Conservation (phyloP, 2,888 invertebrate genomes). For the Trichogramma dendrolimi region DNA sequence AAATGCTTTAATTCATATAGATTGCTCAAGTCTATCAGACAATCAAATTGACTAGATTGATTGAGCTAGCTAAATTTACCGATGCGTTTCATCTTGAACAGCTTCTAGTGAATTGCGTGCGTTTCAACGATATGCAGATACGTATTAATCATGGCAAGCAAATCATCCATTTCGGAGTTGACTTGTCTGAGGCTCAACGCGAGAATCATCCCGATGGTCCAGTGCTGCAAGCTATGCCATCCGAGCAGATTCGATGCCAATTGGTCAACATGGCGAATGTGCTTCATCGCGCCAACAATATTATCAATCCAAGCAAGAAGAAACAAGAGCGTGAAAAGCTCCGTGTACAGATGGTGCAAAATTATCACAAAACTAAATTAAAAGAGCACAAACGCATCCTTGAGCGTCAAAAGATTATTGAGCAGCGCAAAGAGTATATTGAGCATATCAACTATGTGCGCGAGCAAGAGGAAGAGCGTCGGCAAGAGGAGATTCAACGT, state of each 20-base stretch:
- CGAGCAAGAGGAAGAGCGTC: slow-evolving; percentile 67
- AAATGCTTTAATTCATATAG: slow-evolving; percentile 11
- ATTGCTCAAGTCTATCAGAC: slow-evolving; percentile 90
- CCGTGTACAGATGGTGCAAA: slow-evolving; percentile 68
- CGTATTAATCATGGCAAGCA: slow-evolving; percentile 74
- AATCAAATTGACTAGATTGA: slow-evolving; percentile 79
- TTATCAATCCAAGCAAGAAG: slow-evolving; percentile 78
- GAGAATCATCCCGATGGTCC: slow-evolving; percentile 93
- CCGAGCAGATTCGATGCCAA: slow-evolving; percentile 89
- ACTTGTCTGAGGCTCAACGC: slow-evolving; percentile 85
- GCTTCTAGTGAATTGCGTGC: slow-evolving; percentile 88
- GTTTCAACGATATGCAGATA: slow-evolving; percentile 95
- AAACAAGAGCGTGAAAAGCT: slow-evolving; percentile 71
- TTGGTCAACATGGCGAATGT: slow-evolving; percentile 85
- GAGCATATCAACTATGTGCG: slow-evolving; percentile 76
- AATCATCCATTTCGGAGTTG: slow-evolving; percentile 92
- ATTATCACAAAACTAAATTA: slow-evolving; percentile 78
- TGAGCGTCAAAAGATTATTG: slow-evolving; percentile 91
- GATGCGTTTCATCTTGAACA: slow-evolving; percentile 86
- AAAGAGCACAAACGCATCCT: slow-evolving; percentile 87
- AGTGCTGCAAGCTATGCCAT: slow-evolving; percentile 87
- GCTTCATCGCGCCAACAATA: slow-evolving; percentile 71
- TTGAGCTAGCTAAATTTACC: slow-evolving; percentile 82
- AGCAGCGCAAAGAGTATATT: slow-evolving; percentile 92
- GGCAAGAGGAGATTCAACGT: slow-evolving; percentile 74